Conservation (phyloP, 1,140 invertebrate genomes). For the Nebria ingens region DNA sequence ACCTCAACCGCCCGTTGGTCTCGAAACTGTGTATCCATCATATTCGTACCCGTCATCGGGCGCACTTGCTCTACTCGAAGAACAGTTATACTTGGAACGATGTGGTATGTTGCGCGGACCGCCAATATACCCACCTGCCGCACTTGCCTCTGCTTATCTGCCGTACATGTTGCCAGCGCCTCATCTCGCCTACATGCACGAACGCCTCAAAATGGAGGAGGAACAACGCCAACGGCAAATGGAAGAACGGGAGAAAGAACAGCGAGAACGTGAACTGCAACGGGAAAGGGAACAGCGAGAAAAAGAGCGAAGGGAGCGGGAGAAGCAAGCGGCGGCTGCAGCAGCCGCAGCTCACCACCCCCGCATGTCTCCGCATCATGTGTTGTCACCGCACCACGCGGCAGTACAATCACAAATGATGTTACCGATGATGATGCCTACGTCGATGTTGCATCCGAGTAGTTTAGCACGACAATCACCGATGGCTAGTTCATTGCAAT, state of each 20-base stretch:
- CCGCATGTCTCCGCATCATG: constrained; percentile 23
- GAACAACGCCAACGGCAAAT: constrained; percentile 48
- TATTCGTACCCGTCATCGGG: constrained; percentile 30
- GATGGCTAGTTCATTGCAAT: background rate
- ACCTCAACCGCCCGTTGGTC: constrained; percentile 24
- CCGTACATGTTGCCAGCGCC: constrained; percentile 41
- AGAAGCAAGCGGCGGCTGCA: constrained; percentile 26
- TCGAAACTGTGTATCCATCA: constrained; percentile 28
- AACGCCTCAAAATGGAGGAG: constrained; percentile 52
- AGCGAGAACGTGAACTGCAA: constrained; percentile 40
- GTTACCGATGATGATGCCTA: constrained; percentile 24
- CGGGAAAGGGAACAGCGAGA: constrained; percentile 31
- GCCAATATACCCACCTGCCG: constrained; percentile 23
- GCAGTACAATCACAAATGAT: constrained; percentile 22
- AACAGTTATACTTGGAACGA: constrained; percentile 66
- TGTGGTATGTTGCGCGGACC: constrained; percentile 56
- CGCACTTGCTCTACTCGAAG: constrained; percentile 47
- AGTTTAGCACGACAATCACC: constrained; percentile 1
- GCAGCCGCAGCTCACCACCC: background rate
- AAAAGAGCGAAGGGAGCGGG: constrained; percentile 32
- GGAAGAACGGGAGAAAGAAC: constrained; percentile 36
- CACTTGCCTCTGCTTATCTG: constrained; percentile 42
- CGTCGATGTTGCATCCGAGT: constrained; percentile 27
- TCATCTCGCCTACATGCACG: constrained; percentile 48
- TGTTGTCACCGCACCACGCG: constrained; percentile 22